phyloP scores from a whole-genome alignment of 2,797 vertebrate genomes.

The Saxicola maurus region DNA sequence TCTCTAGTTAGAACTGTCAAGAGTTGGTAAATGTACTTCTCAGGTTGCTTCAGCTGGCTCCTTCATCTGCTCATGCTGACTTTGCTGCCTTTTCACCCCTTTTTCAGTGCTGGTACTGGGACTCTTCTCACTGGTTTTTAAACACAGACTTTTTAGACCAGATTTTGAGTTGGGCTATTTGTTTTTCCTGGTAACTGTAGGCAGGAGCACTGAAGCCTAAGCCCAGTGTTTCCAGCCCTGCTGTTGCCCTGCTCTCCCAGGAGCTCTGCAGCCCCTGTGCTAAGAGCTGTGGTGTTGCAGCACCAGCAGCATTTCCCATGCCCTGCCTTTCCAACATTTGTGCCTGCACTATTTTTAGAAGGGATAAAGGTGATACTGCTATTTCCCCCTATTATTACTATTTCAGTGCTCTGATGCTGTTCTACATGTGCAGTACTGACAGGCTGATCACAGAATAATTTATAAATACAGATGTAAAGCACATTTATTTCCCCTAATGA shows the following conservation, averaged over 20 bases:
- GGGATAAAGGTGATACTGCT: neutral
- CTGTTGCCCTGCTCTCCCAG: neutral
- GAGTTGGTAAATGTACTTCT: neutral
- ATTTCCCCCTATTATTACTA: neutral
- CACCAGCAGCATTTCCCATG: fast-evolving
- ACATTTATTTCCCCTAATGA: constrained; percentile 45
- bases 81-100: neutral
- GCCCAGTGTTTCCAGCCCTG: neutral
- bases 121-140: neutral
- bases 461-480: constrained; percentile 7
- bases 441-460: neutral
- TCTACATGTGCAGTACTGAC: neutral
- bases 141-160: neutral
- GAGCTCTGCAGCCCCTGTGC: neutral
- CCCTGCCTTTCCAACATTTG: neutral
- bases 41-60: neutral
- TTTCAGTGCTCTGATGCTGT: neutral
- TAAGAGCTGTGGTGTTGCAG: neutral
- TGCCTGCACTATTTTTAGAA: neutral
- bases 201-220: neutral
- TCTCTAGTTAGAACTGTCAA: neutral
- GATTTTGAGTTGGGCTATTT: neutral
- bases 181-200: neutral
- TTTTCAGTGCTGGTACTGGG: neutral
- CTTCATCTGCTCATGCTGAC: neutral